A percentile compares a stretch with the other conserved stretches of the same genome.
Conservation (phyloP, 1,140 invertebrate species). For the Lutraria rhynchaena region DNA sequence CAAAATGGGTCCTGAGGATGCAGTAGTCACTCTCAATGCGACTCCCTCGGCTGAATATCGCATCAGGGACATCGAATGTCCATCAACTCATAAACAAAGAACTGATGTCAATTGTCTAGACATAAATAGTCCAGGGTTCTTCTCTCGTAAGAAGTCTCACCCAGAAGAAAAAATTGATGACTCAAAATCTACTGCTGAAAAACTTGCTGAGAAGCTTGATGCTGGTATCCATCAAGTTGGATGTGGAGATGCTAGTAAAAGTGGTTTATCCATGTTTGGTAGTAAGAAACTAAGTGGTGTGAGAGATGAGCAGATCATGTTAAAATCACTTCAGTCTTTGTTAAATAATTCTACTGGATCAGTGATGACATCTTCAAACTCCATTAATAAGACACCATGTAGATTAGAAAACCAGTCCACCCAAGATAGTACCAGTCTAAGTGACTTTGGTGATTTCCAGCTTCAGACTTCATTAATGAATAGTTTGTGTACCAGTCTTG, state of each 20-base stretch:
- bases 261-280: background rate
- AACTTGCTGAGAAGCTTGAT: constrained; percentile 27
- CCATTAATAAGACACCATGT: background rate
- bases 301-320: background rate
- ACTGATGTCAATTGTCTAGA: background rate
- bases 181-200: constrained; percentile 22
- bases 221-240: constrained; percentile 19
- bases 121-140: constrained; percentile 22
- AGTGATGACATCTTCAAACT: no score
- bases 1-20: no score
- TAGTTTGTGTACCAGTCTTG: constrained; percentile 47
- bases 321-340: background rate
- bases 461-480: constrained; percentile 48
- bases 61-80: constrained; percentile 35
- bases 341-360: no score
- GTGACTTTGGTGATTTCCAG: constrained; percentile 55
- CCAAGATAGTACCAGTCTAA: constrained; percentile 7
- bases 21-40: no score
- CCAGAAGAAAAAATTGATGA: background rate
- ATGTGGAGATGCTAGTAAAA: background rate
- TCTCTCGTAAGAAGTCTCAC: background rate
- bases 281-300: background rate
- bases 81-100: background rate
- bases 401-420: constrained; percentile 13
- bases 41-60: no score